phyloP scores from a whole-genome alignment of 2,888 invertebrate species.

The Dynastes grantii region DNA sequence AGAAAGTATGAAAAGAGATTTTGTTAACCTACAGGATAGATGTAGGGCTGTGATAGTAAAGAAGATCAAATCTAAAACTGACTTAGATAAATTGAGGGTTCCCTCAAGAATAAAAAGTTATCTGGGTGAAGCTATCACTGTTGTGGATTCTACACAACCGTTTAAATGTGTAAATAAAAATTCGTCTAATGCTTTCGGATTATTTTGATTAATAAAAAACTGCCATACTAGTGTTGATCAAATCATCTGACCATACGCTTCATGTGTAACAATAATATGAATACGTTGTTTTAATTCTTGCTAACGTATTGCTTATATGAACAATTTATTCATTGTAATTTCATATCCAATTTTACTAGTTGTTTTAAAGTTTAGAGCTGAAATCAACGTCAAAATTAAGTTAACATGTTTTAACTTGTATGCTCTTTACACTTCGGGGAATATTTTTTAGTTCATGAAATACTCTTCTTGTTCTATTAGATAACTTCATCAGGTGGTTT shows the following conservation, averaged over 20 bases:
- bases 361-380: too few relatives aligned
- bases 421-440: too few relatives aligned
- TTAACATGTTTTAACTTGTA: too few relatives aligned
- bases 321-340: too few relatives aligned
- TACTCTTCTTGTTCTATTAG: too few relatives aligned
- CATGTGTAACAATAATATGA: too few relatives aligned
- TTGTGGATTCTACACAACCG: constrained; percentile 66
- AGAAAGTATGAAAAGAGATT: constrained; percentile 75
- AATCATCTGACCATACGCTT: constrained; percentile 4
- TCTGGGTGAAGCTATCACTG: constrained; percentile 72
- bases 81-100: constrained; percentile 74
- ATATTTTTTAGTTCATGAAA: too few relatives aligned
- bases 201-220: constrained; percentile 49
- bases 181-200: constrained; percentile 53
- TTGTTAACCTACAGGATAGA: constrained; percentile 79
- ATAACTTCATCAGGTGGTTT: too few relatives aligned
- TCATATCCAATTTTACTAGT: too few relatives aligned
- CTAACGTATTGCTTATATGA: too few relatives aligned
- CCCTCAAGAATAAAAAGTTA: constrained; percentile 75
- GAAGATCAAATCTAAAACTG: constrained; percentile 70
- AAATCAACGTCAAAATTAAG: too few relatives aligned
- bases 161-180: constrained; percentile 66
- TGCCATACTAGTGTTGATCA: constrained; percentile 44
- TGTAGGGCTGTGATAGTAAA: constrained; percentile 78
- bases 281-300: too few relatives aligned